phyloP scores from a whole-genome alignment of 2,113 vertebrate species.

The Progne subis region DNA sequence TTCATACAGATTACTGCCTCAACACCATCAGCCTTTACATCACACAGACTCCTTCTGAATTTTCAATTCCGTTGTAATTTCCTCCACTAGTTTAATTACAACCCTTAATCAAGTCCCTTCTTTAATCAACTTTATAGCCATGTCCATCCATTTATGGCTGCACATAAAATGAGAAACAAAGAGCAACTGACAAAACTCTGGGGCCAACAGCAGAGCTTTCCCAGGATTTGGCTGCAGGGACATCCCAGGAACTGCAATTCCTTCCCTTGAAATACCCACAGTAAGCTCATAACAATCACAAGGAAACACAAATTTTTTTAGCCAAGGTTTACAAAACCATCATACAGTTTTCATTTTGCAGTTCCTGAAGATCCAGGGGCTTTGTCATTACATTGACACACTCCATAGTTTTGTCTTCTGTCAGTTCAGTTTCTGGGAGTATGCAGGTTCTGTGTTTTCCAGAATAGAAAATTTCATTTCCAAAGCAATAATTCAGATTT shows the following conservation, averaged over 20 bases:
- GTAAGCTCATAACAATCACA: accelerated
- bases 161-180: background rate
- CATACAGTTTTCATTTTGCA: background rate
- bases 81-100: background rate
- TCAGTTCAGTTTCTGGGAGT: background rate
- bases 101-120: background rate
- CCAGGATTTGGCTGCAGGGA: background rate
- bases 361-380: background rate
- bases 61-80: background rate
- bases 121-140: constrained; percentile 13
- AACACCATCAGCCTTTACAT: background rate
- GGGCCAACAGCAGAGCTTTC: background rate
- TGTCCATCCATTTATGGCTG: background rate
- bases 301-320: background rate
- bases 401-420: background rate
- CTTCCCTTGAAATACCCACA: background rate
- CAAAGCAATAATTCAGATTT: background rate
- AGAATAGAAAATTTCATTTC: background rate
- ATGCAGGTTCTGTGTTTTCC: background rate
- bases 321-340: background rate
- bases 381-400: background rate
- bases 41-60: background rate
- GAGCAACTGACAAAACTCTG: accelerated
- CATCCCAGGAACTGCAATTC: background rate
- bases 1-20: background rate